Base-by-base conservation (phyloP, 2,113 vertebrate species). In the Anthoscopus minutus region DNA sequence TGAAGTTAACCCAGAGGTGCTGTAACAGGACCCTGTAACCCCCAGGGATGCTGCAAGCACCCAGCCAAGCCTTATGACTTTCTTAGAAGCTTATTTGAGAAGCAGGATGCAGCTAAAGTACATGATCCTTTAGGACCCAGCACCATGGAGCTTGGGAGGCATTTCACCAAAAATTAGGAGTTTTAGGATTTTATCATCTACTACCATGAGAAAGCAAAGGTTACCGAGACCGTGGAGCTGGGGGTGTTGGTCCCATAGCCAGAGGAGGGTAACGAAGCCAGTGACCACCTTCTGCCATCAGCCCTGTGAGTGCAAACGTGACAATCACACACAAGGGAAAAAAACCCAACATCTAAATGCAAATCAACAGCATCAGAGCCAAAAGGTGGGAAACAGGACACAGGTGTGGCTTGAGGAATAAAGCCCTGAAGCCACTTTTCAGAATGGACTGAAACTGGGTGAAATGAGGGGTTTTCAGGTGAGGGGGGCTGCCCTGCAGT, bases 171-270 rank as follows among this genome's bases (percentile, higher is more conserved):
- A 79, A 87, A 28, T 8, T 12, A 15, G n/a, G 4, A 9, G 3
- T 0, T 33, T 93, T 38, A 61, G 47, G 61, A 11, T 38, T 17
- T 65, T 51, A 23, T 37, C 1, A 20, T 28, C 31, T 13, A 17
- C 12, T 51, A 20, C 28, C 70, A 8, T 1, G 3, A 65, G 72
- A 73, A 81, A 69, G 38, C 9, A 22, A 47, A 54, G 0, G 60
- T 98, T 98, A 99, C 99, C 78, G 99, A 99, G 91, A 99, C 98
- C 1, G 99, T 99, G 96, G 99, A 99, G 97, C 99, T 99, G 73
- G 99, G 99, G 1, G 99, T 99, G 94, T 99, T 99, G 96, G 99
- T 99, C 87, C 99, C 99, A 96, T 99, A 99, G 97, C 99, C 99
- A 47, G 99, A 99, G 24, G 99, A 99, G 24, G 99, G 99, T 84